Base-by-base conservation (phyloP, 2,797 vertebrate genomes). In the Xenops minutus region DNA sequence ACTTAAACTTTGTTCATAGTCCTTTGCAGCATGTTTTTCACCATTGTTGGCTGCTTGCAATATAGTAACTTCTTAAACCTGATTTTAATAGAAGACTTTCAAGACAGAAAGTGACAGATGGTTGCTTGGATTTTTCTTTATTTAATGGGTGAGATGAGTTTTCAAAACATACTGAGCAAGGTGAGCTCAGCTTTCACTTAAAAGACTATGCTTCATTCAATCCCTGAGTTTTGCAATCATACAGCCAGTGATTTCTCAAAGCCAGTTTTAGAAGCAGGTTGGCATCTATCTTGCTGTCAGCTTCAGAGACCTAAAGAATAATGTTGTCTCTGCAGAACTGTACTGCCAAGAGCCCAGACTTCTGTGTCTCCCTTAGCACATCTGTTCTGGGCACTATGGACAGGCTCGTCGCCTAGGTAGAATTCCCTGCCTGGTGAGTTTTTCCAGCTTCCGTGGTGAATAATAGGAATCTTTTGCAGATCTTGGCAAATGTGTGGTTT, bases 161-260 rank as follows among this genome's bases (percentile, higher is more conserved):
- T 95, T 88, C 80, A 74, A 79, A 92, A 63, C 72, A 56, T 24
- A 29, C 43, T 52, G 58, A 74, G 55, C 44, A 79, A 89, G 51
- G 78, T 76, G 86, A 85, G 76, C 75, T 96, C 8, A 3, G 68
- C 68, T 96, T 95, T 92, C 91, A 46, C 32, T 49, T 75, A 36
- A 54, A 91, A 94, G 72, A 59, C 54, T 6, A 0, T 16, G 59
- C 80, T 83, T 85, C 51, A 32, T 88, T 90, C 67, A 62, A 0
- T 88, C 59, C 66, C 43, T 17, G 43, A 51, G 39, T 91, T 83
- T 82, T 0, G 1, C 52, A 43, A 12, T 55, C 27, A 7, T 14
- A 17, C 17, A 23, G 62, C 26, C 64, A 67, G 49, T 39, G 74
- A 48, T 94, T 88, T 67, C 68, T 88, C 72, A 80, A 62, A 89